Evolutionary conservation across 1,140 invertebrate species (phyloP), one percentile per base, ranked within the genome.

Genomic region (Dermatophagoides farinae): DNA sequence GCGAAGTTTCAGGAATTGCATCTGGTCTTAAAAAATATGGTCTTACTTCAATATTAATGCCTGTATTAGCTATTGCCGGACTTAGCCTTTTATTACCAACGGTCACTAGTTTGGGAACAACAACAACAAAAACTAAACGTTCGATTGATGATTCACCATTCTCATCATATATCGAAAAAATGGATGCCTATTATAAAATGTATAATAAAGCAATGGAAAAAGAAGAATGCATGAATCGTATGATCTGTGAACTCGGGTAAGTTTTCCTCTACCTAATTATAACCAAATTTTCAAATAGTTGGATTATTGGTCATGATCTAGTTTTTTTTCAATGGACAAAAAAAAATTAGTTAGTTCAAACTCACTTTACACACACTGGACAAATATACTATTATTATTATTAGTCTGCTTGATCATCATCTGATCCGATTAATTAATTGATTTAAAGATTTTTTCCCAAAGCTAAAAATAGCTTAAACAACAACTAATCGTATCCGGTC

Each of bases 171-270:
- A 65, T 65, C 8, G 65, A 68, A 23, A 63, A 62, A 41, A 52
- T 68, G 2, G 68, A 68, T 23, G 53, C 55, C 47, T 69, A 69
- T 51, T 67, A 66, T 46, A 63, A 64, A 0, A 51, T 69, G 1
- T 69, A 69, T 49, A 65, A 66, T 16, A 65, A 62, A 14, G 68
- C 68, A 12, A 64, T 69, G 10, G 65, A 69, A 47, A 67, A 64
- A 23, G 68, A 69, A 62, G 68, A 69, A 54, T 69, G 68, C 58
- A 67, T 69, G 67, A 69, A 68, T 46, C 58, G 68, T 55, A 66
- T 69, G 53, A 64, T 69, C 16, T 69, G 68, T 40, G 68, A 69
- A 58, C 58, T 69, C n/a, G 68, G 68, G 58, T 60, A 49, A 49
- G 58, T n/a, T 16, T 49, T 50, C 1, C 14, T n/a, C n/a, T n/a